Base-by-base conservation (phyloP, 1,140 invertebrate genomes). In the Heliothis virescens region DNA sequence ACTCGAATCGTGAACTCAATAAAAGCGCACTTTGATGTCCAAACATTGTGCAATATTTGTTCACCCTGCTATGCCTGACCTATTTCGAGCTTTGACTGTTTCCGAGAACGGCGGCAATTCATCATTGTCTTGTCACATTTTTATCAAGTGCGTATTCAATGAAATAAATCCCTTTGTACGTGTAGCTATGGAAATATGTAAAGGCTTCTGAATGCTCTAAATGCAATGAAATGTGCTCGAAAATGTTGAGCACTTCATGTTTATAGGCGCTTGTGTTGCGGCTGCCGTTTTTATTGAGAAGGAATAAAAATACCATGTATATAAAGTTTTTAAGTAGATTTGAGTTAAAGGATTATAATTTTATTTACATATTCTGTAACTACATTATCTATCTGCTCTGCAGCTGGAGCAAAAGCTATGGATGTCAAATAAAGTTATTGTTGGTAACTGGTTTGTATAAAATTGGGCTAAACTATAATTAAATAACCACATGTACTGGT, bases 171-270 rank as follows among this genome's bases (percentile, higher is more conserved):
- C 26, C 34, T 63, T n/a, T 34, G 29, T 18, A 57, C 9, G 16
- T 18, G 18, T 21, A 21, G 7, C 57, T 12, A 16, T n/a, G n/a
- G 41, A 63, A 50, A 75, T 77, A 62, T 62, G 69, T 60, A 62
- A 80, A 47, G 72, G 52, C 34, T 47, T 75, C 76, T 82, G 73
- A 83, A 83, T 85, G 82, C 85, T 83, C 82, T 74, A 55, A 74
- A 80, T 79, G 81, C 29, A 59, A 81, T 81, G 79, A 89, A 85
- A 89, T 91, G 90, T 91, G 86, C 87, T 86, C 34, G 59, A 81
- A 86, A 83, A 87, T 87, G 88, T 88, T 82, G 79, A 78, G 80
- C 81, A 85, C 87, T 86, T 83, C 85, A 76, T 77, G 41, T 79
- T 82, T 81, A 85, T 3, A 62, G 34, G 11, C 62, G 62, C 47